phyloP scores from a whole-genome alignment of 2,797 vertebrate species.

The Nyctibius grandis region DNA sequence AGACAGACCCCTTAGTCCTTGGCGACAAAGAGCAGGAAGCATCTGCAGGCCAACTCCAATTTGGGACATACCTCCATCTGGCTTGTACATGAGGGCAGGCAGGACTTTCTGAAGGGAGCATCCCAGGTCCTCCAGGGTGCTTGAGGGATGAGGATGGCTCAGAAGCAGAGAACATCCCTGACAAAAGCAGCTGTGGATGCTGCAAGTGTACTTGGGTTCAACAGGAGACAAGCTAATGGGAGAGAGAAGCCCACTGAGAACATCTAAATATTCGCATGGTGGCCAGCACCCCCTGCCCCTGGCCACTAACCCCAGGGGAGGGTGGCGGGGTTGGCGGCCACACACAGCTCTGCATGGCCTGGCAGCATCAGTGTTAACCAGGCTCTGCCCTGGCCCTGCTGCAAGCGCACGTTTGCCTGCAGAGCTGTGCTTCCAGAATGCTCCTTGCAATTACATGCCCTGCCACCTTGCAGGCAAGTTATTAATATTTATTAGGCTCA shows the following conservation, averaged over 20 bases:
- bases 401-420: background rate
- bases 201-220: background rate
- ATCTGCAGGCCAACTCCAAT: background rate
- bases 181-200: background rate
- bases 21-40: background rate
- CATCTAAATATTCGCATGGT: background rate
- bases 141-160: background rate
- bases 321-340: background rate
- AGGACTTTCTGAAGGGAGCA: background rate
- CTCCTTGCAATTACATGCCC: conserved; percentile 59
- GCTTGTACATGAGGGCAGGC: background rate
- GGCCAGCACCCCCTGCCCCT: background rate
- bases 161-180: background rate
- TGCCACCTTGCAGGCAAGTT: background rate
- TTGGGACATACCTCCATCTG: background rate
- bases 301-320: background rate
- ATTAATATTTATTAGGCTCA: conserved; percentile 67
- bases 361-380: conserved; percentile 7
- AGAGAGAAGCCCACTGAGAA: background rate
- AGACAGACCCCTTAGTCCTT: fast-evolving
- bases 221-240: background rate
- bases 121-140: background rate
- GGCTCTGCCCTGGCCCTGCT: background rate
- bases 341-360: background rate
- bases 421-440: conserved; percentile 50